Percentiles rank a stretch among this genome's conserved stretches.
These are phyloP conservation scores for Orientallactaga sibirica DNA, from an alignment of 2,797 vertebrate species.

Conservation along the genomic window DNA sequence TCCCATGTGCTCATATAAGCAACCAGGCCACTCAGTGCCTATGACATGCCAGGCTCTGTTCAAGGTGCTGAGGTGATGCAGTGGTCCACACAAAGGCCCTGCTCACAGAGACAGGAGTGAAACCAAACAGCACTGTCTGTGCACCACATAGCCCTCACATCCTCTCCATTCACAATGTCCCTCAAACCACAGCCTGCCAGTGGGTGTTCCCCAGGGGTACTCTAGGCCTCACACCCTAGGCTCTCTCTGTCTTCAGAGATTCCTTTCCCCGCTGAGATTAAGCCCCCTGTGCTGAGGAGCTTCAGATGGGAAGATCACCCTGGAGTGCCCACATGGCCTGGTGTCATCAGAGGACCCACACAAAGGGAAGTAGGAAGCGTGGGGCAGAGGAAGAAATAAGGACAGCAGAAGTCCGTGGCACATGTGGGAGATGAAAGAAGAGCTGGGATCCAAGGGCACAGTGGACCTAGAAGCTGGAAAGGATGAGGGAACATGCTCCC, in stretches of 20 bases:
- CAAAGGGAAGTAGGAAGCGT: not conserved
- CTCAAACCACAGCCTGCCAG: not conserved
- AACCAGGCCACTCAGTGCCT: too few species aligned
- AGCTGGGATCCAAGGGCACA: not conserved
- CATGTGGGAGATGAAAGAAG: too few species aligned
- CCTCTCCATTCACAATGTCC: not conserved
- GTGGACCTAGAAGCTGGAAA: not conserved
- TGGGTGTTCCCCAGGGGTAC: too few species aligned
- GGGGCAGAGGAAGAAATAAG: not conserved
- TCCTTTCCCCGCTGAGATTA: not conserved
- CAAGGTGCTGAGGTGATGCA: not conserved
- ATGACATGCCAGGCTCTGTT: too few species aligned
- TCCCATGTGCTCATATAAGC: too few species aligned
- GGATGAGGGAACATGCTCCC: not conserved
- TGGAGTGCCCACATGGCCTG: too few species aligned
- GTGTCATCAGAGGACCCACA: too few species aligned
- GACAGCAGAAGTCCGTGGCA: too few species aligned
- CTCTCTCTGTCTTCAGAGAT: not conserved
- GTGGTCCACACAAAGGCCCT: not conserved
- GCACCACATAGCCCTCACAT: not conserved
- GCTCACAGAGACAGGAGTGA: not conserved
- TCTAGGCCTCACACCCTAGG: not conserved
- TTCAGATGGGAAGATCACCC: too few species aligned
- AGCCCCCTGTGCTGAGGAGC: not conserved
- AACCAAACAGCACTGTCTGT: not conserved